These are phyloP conservation scores for Willowsia nigromaculata DNA, from an alignment of 2,888 invertebrate species.

Conservation along the genomic window DNA sequence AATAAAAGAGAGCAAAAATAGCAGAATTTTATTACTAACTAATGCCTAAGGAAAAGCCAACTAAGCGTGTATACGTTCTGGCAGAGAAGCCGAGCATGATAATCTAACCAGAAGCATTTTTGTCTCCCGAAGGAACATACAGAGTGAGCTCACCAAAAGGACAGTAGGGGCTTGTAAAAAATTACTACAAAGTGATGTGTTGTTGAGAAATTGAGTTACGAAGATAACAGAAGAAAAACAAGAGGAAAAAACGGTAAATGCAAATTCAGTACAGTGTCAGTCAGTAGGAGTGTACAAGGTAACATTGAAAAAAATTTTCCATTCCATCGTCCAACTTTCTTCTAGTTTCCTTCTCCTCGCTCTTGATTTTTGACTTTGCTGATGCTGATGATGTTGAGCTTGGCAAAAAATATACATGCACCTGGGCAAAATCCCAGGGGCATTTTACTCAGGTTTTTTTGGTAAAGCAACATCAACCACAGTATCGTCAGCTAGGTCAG, in stretches of 20 bases:
- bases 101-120: no score
- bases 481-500: conserved; percentile 21
- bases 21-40: conserved; percentile 26
- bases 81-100: background rate
- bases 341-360: background rate
- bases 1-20: conserved; percentile 34
- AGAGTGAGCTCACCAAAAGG: background rate
- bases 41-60: background rate
- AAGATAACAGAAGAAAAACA: background rate
- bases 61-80: background rate
- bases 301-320: conserved; percentile 20
- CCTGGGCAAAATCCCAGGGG: conserved; percentile 27
- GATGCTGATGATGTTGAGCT: background rate
- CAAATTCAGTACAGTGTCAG: background rate
- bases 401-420: background rate
- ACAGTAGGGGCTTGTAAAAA: background rate
- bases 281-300: conserved; percentile 22
- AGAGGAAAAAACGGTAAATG: background rate
- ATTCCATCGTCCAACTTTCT: background rate
- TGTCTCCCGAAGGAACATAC: background rate
- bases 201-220: background rate
- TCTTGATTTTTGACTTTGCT: background rate
- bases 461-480: background rate
- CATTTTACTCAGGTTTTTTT: conserved; percentile 12
- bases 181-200: background rate